Evolutionary conservation across 2,888 invertebrate genomes (phyloP).

Genomic region (Myathropa florea): DNA sequence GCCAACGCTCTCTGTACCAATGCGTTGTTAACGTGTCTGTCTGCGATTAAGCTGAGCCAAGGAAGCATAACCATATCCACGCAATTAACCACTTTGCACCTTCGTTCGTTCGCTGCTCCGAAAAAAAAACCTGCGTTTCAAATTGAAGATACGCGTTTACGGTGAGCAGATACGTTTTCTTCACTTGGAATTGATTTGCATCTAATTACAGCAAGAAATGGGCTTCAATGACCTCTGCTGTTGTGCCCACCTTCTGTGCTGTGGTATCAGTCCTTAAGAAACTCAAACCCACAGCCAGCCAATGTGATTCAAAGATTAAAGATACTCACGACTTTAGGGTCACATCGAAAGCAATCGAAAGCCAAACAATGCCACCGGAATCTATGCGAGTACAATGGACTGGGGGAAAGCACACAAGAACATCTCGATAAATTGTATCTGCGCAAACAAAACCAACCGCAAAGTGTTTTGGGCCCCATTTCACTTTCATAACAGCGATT

Average conservation of each 20-base stretch:
- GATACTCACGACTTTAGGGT: background rate
- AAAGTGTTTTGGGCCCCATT: constrained; percentile 12
- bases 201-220: constrained; percentile 12
- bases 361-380: background rate
- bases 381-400: background rate
- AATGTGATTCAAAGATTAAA: constrained; percentile 34
- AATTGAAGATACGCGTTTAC: background rate
- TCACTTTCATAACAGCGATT: constrained; percentile 24
- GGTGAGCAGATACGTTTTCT: background rate
- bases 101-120: background rate
- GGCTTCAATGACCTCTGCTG: constrained; percentile 26
- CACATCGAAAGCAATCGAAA: background rate
- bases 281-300: background rate
- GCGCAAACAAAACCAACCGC: constrained; percentile 21
- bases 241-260: too few species aligned
- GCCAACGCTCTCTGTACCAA: background rate
- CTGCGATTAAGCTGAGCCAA: constrained; percentile 4
- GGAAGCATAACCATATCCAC: constrained; percentile 36
- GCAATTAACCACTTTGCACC: constrained; percentile 39
- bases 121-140: constrained; percentile 6
- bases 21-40: constrained; percentile 2
- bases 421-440: background rate
- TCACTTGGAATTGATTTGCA: constrained; percentile 21
- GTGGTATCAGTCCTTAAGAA: background rate
- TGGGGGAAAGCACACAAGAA: background rate